These are phyloP conservation scores for Xenopus petersii DNA, from an alignment of 2,797 vertebrate genomes.

Conservation along the genomic window DNA sequence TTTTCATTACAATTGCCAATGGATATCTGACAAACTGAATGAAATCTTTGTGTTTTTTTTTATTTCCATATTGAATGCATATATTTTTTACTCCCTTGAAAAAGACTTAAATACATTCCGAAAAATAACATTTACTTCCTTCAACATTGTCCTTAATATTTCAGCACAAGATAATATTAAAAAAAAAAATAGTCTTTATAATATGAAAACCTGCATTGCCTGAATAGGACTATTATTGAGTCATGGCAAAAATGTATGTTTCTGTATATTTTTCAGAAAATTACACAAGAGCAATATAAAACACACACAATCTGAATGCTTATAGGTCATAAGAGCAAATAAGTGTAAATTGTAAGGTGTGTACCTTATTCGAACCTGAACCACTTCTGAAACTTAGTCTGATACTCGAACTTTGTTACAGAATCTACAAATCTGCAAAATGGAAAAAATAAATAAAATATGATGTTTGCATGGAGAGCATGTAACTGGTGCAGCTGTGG, in stretches of 20 bases:
- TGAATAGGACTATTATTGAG: constrained; percentile 8
- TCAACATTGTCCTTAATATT: constrained; percentile 8
- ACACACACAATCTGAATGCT: neutral
- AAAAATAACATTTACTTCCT: too few relatives aligned
- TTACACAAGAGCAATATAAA: neutral
- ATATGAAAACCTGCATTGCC: constrained; percentile 17
- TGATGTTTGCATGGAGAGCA: too few relatives aligned
- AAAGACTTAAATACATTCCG: too few relatives aligned
- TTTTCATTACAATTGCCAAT: constrained; percentile 1
- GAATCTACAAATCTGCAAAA: too few relatives aligned
- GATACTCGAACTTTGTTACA: too few relatives aligned
- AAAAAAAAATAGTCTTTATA: constrained; percentile 19
- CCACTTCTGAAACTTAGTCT: too few relatives aligned
- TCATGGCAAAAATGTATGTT: constrained; percentile 6
- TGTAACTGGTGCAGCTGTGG: too few relatives aligned
- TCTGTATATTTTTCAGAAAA: neutral
- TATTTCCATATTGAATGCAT: too few relatives aligned
- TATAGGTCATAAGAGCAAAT: neutral
- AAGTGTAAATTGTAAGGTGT: neutral
- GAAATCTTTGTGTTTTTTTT: too few relatives aligned
- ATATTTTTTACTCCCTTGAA: too few relatives aligned
- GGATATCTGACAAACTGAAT: constrained; percentile 1
- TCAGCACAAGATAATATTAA: constrained; percentile 25
- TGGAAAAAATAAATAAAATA: too few relatives aligned
- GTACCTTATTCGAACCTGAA: too few relatives aligned